phyloP scores from a whole-genome alignment of 2,113 vertebrate species.

The Forbesichthys papilliferus region DNA sequence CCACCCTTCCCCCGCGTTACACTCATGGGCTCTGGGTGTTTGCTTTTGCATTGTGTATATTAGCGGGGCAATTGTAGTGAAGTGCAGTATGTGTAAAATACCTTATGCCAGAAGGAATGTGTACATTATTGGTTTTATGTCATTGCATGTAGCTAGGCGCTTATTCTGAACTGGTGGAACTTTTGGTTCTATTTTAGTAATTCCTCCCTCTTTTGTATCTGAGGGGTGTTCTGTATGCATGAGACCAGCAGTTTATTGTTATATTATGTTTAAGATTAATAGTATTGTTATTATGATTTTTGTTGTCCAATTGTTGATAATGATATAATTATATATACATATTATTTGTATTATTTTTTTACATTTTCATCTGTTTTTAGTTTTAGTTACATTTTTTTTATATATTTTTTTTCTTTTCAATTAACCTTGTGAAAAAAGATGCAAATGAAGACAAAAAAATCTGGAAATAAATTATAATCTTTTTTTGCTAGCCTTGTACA shows the following conservation, averaged over 20 bases:
- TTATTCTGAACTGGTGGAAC: slow-evolving; percentile 77
- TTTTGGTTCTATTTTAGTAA: slow-evolving; percentile 77
- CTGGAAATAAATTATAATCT: slow-evolving; percentile 80
- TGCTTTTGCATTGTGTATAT: slow-evolving; percentile 69
- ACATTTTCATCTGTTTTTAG: slow-evolving; percentile 81
- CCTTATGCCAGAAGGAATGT: slow-evolving; percentile 72
- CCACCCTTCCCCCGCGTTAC: slow-evolving; percentile 47
- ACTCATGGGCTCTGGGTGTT: slow-evolving; percentile 50
- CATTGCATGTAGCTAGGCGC: slow-evolving; percentile 83
- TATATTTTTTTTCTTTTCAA: slow-evolving; percentile 63
- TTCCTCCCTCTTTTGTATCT: slow-evolving; percentile 67
- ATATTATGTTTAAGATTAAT: slow-evolving; percentile 68
- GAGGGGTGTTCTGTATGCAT: slow-evolving; percentile 78
- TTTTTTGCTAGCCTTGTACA: slow-evolving; percentile 65
- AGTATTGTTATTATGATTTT: slow-evolving; percentile 79
- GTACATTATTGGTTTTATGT: slow-evolving; percentile 78
- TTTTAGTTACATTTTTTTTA: slow-evolving; percentile 8
- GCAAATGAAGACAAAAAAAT: slow-evolving; percentile 75
- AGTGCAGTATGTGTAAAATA: slow-evolving; percentile 75
- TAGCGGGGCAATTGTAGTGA: slow-evolving; percentile 64
- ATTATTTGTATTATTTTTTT: slow-evolving; percentile 87
- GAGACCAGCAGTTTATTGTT: slow-evolving; percentile 77
- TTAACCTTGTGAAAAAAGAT: slow-evolving; percentile 80
- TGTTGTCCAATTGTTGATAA: slow-evolving; percentile 82
- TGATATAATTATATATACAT: slow-evolving; percentile 84